phyloP scores from a whole-genome alignment of 30 jellyfish, hydroid and myxozoan species.

The Pelagia noctiluca region DNA sequence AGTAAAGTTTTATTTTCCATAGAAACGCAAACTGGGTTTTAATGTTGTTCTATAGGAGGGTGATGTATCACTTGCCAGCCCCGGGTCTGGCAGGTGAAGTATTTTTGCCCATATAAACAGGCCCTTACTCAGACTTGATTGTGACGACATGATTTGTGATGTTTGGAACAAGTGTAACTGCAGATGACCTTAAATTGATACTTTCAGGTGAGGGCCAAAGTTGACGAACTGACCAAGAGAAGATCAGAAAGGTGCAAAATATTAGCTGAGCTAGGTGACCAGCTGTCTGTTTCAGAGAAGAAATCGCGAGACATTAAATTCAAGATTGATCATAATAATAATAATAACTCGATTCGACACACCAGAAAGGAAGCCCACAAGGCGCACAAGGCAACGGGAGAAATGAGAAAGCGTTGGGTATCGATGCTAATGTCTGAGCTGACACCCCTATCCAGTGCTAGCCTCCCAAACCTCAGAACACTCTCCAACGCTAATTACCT shows the following conservation, averaged over 20 bases:
- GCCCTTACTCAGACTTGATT: too few relatives aligned
- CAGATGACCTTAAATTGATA: too few relatives aligned
- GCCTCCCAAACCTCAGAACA: constrained; percentile 12
- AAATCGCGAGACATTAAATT: constrained; percentile 22
- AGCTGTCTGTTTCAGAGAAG: not conserved
- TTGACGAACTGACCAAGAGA: not conserved
- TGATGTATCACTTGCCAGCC: too few relatives aligned
- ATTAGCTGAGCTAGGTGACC: not conserved
- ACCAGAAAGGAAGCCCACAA: not conserved
- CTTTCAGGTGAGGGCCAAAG: too few relatives aligned
- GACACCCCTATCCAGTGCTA: not conserved
- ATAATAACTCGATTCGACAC: not conserved
- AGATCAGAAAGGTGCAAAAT: not conserved
- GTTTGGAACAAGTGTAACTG: too few relatives aligned
- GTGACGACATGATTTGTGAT: too few relatives aligned
- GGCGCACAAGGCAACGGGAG: not conserved
- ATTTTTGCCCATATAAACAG: too few relatives aligned
- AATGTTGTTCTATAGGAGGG: too few relatives aligned
- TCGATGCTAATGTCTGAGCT: not conserved
- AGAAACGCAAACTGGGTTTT: too few relatives aligned
- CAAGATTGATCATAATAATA: not conserved
- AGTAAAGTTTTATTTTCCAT: too few relatives aligned
- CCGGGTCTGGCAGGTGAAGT: too few relatives aligned
- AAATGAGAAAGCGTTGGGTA: constrained; percentile 35
- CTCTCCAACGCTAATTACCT: constrained; percentile 1